phyloP scores from a whole-genome alignment of 2,888 invertebrate genomes.

The Acholoe squamosa region DNA sequence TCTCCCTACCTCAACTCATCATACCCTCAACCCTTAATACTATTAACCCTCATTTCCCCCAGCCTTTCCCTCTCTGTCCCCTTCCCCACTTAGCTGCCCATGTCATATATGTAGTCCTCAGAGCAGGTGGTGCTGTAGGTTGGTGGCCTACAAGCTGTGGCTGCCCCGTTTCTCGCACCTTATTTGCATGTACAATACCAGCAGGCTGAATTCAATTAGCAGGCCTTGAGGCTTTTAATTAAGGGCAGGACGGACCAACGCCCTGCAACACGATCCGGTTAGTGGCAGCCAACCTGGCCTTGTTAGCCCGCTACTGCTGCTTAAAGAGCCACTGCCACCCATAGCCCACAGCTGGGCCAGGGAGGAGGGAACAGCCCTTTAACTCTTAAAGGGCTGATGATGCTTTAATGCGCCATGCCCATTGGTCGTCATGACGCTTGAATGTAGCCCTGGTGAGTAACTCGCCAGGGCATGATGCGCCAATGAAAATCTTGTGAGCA shows the following conservation, averaged over 20 bases:
- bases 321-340: slow-evolving; percentile 9
- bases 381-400: too few species aligned
- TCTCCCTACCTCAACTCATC: too few species aligned
- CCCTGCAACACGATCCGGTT: slow-evolving; percentile 5
- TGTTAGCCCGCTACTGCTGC: neutral
- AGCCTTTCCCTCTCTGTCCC: too few species aligned
- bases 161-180: neutral
- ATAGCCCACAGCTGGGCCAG: neutral
- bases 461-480: too few species aligned
- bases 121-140: neutral
- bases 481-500: too few species aligned
- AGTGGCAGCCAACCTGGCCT: neutral
- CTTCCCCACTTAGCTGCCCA: too few species aligned
- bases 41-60: too few species aligned
- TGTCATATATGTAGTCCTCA: neutral
- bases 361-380: too few species aligned
- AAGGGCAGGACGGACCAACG: neutral
- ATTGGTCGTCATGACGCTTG: too few species aligned
- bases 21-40: too few species aligned
- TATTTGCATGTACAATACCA: slow-evolving; percentile 19
- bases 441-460: too few species aligned
- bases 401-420: too few species aligned
- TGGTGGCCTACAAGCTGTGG: neutral
- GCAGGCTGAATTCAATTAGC: slow-evolving; percentile 36
- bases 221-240: slow-evolving; percentile 23